Percentiles rank a stretch among this genome's conserved stretches.
These are phyloP conservation scores for Drosophila niveifrons DNA, from an alignment of 2,888 invertebrate genomes.

Conservation along the genomic window DNA sequence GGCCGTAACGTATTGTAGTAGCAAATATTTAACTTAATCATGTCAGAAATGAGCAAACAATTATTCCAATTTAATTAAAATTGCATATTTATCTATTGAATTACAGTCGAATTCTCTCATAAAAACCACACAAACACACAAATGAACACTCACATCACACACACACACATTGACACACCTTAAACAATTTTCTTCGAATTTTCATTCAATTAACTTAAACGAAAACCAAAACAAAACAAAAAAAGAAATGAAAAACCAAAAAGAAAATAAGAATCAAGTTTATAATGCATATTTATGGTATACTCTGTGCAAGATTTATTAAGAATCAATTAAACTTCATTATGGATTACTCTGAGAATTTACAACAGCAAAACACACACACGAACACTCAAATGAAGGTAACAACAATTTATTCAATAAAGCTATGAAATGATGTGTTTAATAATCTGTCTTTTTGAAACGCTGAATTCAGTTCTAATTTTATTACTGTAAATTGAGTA, in stretches of 20 bases:
- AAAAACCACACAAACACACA: slow-evolving; percentile 26
- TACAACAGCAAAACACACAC: slow-evolving; percentile 55
- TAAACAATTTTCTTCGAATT: slow-evolving; percentile 64
- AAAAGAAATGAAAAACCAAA: slow-evolving; percentile 33
- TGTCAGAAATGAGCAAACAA: slow-evolving; percentile 39
- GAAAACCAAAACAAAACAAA: slow-evolving; percentile 28
- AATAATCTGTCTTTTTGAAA: slow-evolving; percentile 34
- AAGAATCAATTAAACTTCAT: slow-evolving; percentile 77
- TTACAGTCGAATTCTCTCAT: slow-evolving; percentile 67
- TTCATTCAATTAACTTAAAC: slow-evolving; percentile 65
- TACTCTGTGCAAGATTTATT: slow-evolving; percentile 78
- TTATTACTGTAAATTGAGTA: background rate
- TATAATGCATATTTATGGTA: slow-evolving; percentile 76
- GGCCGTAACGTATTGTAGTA: slow-evolving; percentile 71
- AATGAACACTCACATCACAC: slow-evolving; percentile 5
- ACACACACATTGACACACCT: slow-evolving; percentile 32
- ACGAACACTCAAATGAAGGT: slow-evolving; percentile 45
- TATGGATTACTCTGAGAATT: slow-evolving; percentile 77
- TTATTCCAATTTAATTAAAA: slow-evolving; percentile 73
- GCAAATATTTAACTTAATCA: slow-evolving; percentile 74
- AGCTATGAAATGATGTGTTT: slow-evolving; percentile 81
- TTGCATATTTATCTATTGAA: slow-evolving; percentile 71
- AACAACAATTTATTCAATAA: slow-evolving; percentile 78
- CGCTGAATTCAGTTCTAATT: background rate
- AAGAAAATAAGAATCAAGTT: slow-evolving; percentile 59